Percentiles rank a stretch among this genome's conserved stretches.
Evolutionary conservation across 2,888 invertebrate genomes (phyloP).

Genomic region (Nephrotoma guestfalica): DNA sequence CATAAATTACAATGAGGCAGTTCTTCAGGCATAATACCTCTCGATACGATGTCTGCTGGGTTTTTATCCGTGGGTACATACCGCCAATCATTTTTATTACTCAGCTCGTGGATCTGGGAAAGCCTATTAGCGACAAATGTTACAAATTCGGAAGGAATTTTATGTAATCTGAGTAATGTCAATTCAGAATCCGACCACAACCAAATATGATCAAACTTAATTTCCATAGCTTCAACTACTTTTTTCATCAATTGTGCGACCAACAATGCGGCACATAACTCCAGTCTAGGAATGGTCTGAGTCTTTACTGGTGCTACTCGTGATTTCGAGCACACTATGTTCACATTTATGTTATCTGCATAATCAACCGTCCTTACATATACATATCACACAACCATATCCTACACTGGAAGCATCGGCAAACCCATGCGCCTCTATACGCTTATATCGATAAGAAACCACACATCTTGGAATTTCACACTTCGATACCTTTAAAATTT

Average conservation of each 20-base stretch:
- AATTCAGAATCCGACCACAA: not conserved
- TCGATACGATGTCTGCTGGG: not conserved
- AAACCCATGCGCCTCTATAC: not conserved
- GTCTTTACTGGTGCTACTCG: not conserved
- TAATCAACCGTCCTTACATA: no score
- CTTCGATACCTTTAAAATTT: not conserved
- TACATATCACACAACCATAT: no score
- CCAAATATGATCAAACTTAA: not conserved
- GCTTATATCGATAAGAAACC: not conserved
- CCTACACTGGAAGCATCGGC: not conserved
- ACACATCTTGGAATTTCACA: not conserved
- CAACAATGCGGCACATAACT: not conserved
- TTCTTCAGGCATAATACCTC: not conserved
- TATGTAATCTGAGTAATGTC: not conserved
- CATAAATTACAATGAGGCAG: not conserved
- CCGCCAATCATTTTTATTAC: not conserved
- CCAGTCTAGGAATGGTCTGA: not conserved
- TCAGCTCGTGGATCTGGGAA: not conserved
- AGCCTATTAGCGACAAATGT: not conserved
- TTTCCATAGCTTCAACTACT: not conserved
- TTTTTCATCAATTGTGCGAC: not conserved
- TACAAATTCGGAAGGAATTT: not conserved
- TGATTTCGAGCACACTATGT: not conserved
- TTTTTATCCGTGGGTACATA: not conserved
- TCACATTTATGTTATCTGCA: no score